Conservation (phyloP, 1,140 invertebrate species). For the Bombus breviceps region DNA sequence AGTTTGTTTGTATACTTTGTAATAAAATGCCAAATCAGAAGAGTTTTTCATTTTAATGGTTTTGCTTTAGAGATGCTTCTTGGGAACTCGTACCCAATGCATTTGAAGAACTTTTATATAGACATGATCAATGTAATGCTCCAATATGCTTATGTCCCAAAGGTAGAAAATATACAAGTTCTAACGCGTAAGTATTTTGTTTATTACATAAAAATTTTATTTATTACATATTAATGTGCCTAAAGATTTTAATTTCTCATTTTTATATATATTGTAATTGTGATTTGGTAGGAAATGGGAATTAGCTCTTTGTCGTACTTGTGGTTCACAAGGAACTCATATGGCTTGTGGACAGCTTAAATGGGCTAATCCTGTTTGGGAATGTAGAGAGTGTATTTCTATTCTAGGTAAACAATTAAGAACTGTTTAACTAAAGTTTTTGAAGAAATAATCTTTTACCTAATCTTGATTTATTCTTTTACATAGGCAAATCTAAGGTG, state of each 20-base stretch:
- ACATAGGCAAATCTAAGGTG: slow-evolving; percentile 34
- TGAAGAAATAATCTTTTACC: neutral
- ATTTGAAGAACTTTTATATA: slow-evolving; percentile 84
- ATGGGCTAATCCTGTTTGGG: slow-evolving; percentile 75
- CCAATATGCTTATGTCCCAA: slow-evolving; percentile 84
- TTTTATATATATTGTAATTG: slow-evolving; percentile 14
- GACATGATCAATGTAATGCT: slow-evolving; percentile 85
- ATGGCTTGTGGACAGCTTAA: slow-evolving; percentile 81
- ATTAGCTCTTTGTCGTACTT: slow-evolving; percentile 83
- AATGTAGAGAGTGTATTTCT: slow-evolving; percentile 75
- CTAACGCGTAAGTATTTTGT: slow-evolving; percentile 80
- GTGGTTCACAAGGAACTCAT: slow-evolving; percentile 85
- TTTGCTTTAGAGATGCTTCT: slow-evolving; percentile 85
- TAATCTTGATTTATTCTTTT: neutral
- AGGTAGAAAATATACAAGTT: slow-evolving; percentile 82
- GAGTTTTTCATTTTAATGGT: neutral
- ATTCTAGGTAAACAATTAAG: slow-evolving; percentile 67
- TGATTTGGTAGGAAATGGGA: slow-evolving; percentile 82
- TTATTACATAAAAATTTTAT: neutral
- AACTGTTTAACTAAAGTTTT: neutral
- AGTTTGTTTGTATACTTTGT: neutral
- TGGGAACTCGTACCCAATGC: slow-evolving; percentile 88
- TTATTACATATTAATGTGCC: neutral
- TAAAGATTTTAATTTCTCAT: neutral
- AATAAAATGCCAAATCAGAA: neutral